A percentile compares a stretch with the other conserved stretches of the same genome.
Evolutionary conservation across 1,140 invertebrate genomes (phyloP).

Genomic region (Thalassaphorura encarpata): DNA sequence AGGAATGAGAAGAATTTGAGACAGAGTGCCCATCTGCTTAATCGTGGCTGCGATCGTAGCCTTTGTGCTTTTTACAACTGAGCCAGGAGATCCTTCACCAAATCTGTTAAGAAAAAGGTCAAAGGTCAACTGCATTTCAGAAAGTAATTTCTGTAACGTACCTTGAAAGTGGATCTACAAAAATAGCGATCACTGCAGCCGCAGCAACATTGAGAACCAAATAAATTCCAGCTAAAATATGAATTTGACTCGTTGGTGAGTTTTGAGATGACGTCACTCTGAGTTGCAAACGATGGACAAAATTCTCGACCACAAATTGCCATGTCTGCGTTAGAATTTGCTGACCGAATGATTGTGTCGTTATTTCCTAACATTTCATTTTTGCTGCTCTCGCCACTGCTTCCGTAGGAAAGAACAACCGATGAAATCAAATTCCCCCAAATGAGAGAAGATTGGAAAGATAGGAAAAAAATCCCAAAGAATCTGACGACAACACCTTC

Average conservation of each 20-base stretch:
- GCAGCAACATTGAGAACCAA: background rate
- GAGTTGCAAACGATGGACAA: conserved; percentile 47
- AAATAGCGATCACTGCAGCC: background rate
- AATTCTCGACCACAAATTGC: conserved; percentile 69
- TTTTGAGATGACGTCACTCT: background rate
- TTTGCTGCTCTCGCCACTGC: conserved; percentile 43
- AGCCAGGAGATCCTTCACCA: too few relatives aligned
- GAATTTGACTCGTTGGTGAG: background rate
- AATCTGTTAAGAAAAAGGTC: too few relatives aligned
- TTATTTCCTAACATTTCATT: conserved; percentile 17
- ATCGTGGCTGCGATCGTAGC: background rate
- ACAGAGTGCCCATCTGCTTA: conserved; percentile 40
- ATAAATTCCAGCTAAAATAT: background rate
- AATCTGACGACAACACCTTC: conserved; percentile 86
- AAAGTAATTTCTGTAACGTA: conserved; percentile 54
- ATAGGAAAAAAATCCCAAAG: conserved; percentile 96
- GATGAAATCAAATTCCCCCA: conserved; percentile 94
- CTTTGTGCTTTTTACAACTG: background rate
- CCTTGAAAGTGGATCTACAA: conserved; percentile 50
- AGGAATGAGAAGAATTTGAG: conserved; percentile 83
- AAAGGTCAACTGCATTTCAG: too few relatives aligned
- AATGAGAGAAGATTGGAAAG: conserved; percentile 88
- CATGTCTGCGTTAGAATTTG: background rate
- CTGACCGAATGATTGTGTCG: too few relatives aligned
- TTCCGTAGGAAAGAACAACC: conserved; percentile 62